These are phyloP conservation scores for Bombyx mandarina DNA, from an alignment of 1,140 invertebrate species.

Conservation along the genomic window DNA sequence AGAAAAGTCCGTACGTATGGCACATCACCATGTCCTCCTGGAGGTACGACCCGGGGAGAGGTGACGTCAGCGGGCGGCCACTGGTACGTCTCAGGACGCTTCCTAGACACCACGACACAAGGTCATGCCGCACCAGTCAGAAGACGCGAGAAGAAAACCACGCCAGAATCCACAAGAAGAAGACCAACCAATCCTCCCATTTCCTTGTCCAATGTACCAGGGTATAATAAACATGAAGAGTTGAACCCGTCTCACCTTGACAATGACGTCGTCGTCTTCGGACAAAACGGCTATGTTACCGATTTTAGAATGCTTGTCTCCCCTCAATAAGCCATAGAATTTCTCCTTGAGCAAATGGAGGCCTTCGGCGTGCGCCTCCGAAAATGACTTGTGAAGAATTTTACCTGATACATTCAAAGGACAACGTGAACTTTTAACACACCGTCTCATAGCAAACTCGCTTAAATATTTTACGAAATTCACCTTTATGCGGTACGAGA, in stretches of 20 bases:
- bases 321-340: constrained; percentile 76
- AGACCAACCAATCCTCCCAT: too few relatives aligned
- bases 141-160: too few relatives aligned
- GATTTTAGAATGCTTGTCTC: constrained; percentile 72
- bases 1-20: too few relatives aligned
- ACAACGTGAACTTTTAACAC: background rate
- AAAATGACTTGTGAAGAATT: constrained; percentile 79
- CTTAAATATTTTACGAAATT: background rate
- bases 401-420: constrained; percentile 45
- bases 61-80: too few relatives aligned
- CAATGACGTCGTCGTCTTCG: constrained; percentile 74
- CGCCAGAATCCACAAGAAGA: too few relatives aligned
- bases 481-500: constrained; percentile 48
- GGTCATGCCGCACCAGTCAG: too few relatives aligned
- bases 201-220: too few relatives aligned
- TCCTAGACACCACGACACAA: too few relatives aligned
- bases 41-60: too few relatives aligned
- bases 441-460: background rate
- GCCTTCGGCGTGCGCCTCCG: constrained; percentile 80
- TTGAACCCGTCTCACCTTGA: constrained; percentile 23
- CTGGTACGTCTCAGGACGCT: too few relatives aligned
- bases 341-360: constrained; percentile 85
- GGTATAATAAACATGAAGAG: too few relatives aligned
- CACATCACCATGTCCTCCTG: too few relatives aligned
- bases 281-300: constrained; percentile 73